Conservation (phyloP, 2,888 invertebrate genomes). For the Chrysodeixis includens region DNA sequence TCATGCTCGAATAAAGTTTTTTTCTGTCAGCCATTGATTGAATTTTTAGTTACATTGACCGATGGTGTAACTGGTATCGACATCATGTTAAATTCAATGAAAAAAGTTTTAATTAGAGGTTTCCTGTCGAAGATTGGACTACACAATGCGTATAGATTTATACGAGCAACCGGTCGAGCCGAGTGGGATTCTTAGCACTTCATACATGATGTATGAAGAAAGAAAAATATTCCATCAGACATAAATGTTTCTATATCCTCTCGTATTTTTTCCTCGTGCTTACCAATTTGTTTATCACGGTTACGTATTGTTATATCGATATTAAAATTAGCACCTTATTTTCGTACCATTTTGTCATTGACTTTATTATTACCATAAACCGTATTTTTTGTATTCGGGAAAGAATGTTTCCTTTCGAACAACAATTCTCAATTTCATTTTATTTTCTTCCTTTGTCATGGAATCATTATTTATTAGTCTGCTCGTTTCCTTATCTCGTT, state of each 20-base stretch:
- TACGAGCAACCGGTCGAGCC: conserved; percentile 4
- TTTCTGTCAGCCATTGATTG: not conserved
- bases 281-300: conserved; percentile 22
- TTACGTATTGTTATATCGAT: conserved; percentile 8
- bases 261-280: conserved; percentile 20
- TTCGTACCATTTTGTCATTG: not conserved
- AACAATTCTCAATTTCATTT: conserved; percentile 2
- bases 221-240: conserved; percentile 16
- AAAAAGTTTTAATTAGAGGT: conserved; percentile 2
- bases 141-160: conserved; percentile 7
- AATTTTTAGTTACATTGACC: not conserved
- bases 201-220: conserved; percentile 18
- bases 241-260: conserved; percentile 6
- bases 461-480: conserved; percentile 26
- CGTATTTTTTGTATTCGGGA: not conserved
- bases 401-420: not conserved
- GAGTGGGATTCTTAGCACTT: conserved; percentile 13
- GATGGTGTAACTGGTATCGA: not conserved
- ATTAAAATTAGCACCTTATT: not conserved
- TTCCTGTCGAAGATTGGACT: conserved; percentile 4
- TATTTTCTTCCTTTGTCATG: conserved; percentile 7
- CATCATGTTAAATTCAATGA: not conserved
- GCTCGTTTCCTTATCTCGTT: conserved; percentile 31
- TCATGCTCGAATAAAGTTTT: not conserved
- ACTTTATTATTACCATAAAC: not conserved